phyloP scores from a whole-genome alignment of 2,888 invertebrate species.

The Amblyteles armatorius region DNA sequence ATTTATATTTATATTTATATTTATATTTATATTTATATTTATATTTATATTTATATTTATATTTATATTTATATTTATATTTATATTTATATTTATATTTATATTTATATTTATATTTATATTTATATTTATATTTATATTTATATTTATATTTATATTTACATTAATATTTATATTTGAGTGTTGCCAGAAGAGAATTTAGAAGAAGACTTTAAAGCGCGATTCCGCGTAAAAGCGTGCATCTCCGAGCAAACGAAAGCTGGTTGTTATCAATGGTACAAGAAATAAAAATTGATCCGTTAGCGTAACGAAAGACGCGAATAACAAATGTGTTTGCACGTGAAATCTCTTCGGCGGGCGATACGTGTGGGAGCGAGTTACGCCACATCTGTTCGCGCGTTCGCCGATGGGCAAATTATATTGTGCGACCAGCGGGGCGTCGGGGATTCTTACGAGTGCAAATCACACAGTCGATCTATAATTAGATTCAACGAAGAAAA shows the following conservation, averaged over 20 bases:
- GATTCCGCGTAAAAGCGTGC: neutral
- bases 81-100: too few species aligned
- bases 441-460: constrained; percentile 69
- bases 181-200: too few species aligned
- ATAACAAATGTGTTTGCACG: neutral
- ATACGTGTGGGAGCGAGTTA: constrained; percentile 21
- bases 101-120: too few species aligned
- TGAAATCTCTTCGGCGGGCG: constrained; percentile 9
- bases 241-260: neutral
- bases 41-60: neutral
- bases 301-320: constrained; percentile 16
- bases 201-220: neutral
- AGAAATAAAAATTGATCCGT: constrained; percentile 4
- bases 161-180: too few species aligned
- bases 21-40: neutral
- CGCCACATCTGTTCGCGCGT: constrained; percentile 30
- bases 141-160: neutral
- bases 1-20: too few species aligned
- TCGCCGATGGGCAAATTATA: constrained; percentile 15
- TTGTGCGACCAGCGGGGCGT: neutral
- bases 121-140: neutral
- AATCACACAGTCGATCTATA: constrained; percentile 73
- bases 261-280: neutral
- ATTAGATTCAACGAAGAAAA: constrained; percentile 75
- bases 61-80: neutral